A percentile compares a stretch with the other conserved stretches of the same genome.
phyloP scores from a whole-genome alignment of 2,113 vertebrate genomes.

The Pseudolaguvia tuberculata region DNA sequence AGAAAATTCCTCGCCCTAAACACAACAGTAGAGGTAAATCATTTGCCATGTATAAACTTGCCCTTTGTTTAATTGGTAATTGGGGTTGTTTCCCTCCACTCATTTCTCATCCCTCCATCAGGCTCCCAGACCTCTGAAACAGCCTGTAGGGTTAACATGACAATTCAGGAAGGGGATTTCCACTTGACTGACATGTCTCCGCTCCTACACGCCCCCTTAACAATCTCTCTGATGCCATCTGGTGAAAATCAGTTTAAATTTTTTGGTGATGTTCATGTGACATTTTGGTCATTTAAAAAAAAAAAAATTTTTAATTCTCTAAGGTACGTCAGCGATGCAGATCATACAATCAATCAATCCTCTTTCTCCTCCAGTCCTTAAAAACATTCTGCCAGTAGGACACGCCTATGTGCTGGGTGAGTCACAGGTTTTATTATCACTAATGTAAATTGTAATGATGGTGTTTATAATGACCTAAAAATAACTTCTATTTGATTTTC shows the following conservation, averaged over 20 bases:
- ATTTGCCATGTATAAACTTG: no score
- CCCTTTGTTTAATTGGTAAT: neutral
- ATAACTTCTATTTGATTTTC: neutral
- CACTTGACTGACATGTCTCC: neutral
- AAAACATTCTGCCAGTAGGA: conserved; percentile 20
- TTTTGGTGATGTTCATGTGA: neutral
- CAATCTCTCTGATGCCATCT: conserved; percentile 10
- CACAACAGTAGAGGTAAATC: conserved; percentile 2
- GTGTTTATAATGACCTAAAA: neutral
- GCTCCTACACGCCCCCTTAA: neutral
- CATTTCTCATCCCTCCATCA: neutral
- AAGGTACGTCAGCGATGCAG: conserved; percentile 51
- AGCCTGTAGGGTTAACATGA: neutral
- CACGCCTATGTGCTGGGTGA: conserved; percentile 54
- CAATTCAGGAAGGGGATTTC: conserved; percentile 9
- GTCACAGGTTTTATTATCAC: neutral
- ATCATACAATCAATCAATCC: conserved; percentile 51
- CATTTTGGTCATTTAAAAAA: neutral
- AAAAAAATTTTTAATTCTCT: neutral
- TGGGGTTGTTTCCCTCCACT: neutral
- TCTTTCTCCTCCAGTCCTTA: conserved; percentile 51
- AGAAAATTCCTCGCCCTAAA: neutral
- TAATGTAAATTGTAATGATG: no score
- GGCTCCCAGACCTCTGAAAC: neutral
- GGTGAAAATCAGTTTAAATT: neutral